phyloP scores from a whole-genome alignment of 2,888 invertebrate species.

The Agrochola lychnidis region DNA sequence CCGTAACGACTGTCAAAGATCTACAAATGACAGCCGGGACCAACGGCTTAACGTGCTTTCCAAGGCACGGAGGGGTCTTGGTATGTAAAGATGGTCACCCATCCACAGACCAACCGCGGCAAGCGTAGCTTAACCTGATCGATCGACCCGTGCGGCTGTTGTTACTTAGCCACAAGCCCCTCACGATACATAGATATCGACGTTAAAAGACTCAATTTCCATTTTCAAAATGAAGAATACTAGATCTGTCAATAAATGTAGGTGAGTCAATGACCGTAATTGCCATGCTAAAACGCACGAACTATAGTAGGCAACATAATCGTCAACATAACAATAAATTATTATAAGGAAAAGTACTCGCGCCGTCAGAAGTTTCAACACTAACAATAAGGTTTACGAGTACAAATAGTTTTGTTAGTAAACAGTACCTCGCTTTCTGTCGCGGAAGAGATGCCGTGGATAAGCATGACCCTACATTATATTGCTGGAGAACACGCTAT shows the following conservation, averaged over 20 bases:
- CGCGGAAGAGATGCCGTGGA: slow-evolving; percentile 80
- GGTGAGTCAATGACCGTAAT: not conserved
- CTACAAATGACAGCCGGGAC: no score
- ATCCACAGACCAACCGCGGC: no score
- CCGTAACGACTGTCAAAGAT: no score
- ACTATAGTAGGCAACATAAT: slow-evolving; percentile 19
- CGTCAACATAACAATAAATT: slow-evolving; percentile 42
- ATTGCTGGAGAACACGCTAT: slow-evolving; percentile 79
- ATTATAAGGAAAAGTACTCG: slow-evolving; percentile 40
- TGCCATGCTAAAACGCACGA: not conserved
- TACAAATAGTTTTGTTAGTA: slow-evolving; percentile 76
- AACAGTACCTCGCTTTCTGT: slow-evolving; percentile 77
- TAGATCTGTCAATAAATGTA: not conserved
- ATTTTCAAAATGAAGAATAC: not conserved
- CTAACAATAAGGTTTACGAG: slow-evolving; percentile 62
- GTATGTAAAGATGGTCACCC: no score
- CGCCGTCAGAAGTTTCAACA: slow-evolving; percentile 53
- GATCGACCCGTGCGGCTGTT: no score
- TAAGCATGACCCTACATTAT: slow-evolving; percentile 76
- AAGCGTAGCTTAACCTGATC: no score
- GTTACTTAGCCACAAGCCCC: no score
- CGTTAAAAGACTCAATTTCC: not conserved
- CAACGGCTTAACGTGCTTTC: no score
- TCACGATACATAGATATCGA: not conserved
- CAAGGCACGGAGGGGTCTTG: no score